Base-by-base conservation (phyloP, 2,113 vertebrate genomes). In the Nerophis ophidion region DNA sequence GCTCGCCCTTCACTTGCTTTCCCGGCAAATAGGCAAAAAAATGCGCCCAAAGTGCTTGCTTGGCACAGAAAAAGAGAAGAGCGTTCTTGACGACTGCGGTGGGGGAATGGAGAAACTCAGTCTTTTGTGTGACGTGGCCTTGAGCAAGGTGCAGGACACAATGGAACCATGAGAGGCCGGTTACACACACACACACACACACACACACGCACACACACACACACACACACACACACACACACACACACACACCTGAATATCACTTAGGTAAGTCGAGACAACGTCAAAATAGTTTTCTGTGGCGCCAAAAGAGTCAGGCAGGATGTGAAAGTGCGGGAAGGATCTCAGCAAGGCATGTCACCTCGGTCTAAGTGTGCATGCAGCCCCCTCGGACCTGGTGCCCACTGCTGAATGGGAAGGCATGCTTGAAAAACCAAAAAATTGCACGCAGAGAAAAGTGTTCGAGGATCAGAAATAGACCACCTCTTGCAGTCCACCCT, bases 391-490 rank as follows among this genome's bases (percentile, higher is more conserved):
- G 81, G 82, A 86, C 64, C 77, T 74, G 69, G 71, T 67, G 81
- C 82, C 82, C 82, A 59, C 64, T 54, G 7, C 66, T 52, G 74
- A 38, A 26, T 26, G 69, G 74, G 26, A 33, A 19, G 36, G 36
- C 8, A 35, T 16, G 10, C 16, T 40, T 56, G 16, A n/a, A 54
- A 55, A n/a, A 75, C 64, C 65, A 61, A 38, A 56, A 56, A 57
- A 56, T 54, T 48, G 77, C 60, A 69, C 65, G 61, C n/a, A 47
- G 61, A 67, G 0, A 71, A 57, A 0, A 58, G 68, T 70, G 71
- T 66, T 57, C n/a, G 46, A 68, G 45, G 79, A 83, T 77, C 74
- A 71, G 63, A 75, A 69, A 62, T 50, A 78, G 71, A 82, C 79
- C 79, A 76, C 81, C 77, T 35, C 70, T 75, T 44, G 60, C 26